Evolutionary conservation across 2,797 vertebrate species (phyloP).

Genomic region (Pangasius macronema): DNA sequence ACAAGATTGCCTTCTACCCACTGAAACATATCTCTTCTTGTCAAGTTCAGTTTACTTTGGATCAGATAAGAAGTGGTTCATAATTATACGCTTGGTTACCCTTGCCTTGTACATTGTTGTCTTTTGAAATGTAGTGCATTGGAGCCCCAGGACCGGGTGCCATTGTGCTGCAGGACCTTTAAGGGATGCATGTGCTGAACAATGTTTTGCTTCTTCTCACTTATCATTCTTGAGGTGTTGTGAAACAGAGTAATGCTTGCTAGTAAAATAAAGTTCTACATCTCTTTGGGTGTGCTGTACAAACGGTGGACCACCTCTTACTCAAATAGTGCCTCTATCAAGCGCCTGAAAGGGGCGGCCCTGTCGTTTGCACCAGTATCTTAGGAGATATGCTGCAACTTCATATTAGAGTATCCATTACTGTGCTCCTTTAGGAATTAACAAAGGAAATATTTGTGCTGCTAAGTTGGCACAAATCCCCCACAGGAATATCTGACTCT

Average conservation of each 20-base stretch:
- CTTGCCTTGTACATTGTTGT: neutral
- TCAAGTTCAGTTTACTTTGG: neutral
- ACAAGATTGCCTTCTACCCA: constrained; percentile 10
- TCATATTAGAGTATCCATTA: neutral
- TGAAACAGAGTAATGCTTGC: constrained; percentile 61
- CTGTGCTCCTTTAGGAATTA: neutral
- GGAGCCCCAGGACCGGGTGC: neutral
- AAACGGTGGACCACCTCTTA: constrained; percentile 31
- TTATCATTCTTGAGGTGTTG: constrained; percentile 56
- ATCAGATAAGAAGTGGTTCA: constrained; percentile 2
- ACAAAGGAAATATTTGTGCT: neutral
- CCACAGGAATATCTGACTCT: neutral
- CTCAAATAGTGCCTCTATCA: constrained; percentile 30
- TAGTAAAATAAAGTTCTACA: constrained; percentile 60
- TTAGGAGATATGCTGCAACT: neutral
- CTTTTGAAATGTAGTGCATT: neutral
- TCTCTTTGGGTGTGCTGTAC: constrained; percentile 16
- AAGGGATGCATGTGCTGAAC: neutral
- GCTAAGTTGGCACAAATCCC: neutral
- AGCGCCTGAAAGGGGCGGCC: constrained; percentile 1
- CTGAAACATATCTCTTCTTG: neutral
- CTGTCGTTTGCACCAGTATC: constrained; percentile 29
- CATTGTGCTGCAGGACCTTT: neutral
- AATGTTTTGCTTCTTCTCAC: neutral
- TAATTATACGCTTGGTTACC: neutral